Evolutionary conservation across 2,113 vertebrate species (phyloP), one percentile per base, ranked within the genome.

Genomic region (Neodon shergylaensis): DNA sequence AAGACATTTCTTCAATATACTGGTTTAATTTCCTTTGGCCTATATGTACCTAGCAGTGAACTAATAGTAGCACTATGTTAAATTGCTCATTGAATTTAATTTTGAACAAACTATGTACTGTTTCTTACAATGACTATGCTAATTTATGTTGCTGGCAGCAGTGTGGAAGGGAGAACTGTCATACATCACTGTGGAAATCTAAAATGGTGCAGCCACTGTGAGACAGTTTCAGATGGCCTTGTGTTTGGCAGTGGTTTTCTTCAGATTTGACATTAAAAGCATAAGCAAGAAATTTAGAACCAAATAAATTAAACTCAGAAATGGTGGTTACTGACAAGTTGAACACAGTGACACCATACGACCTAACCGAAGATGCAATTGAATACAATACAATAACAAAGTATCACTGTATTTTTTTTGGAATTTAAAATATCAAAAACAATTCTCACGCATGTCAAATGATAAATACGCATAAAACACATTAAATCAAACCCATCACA

Each of bases 351-450:
- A 77, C 52, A 68, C 9, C 4, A 3, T 52, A 73, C 31, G 78
- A 84, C 21, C 78, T 76, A 66, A 92, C 6, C 21, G 3, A 61
- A 83, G n/a, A 83, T 58, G 21, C 49, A 79, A n/a, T 31, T 2
- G 8, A 68, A 33, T n/a, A 54, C 78, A 76, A 65, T 13, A 49
- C 5, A 63, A 24, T 39, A 42, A 72, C 33, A 42, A 91, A 26
- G 31, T 86, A 68, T 66, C 77, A 52, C 17, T 86, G 7, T 28
- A 65, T 65, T 65, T 65, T 65, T 61, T 63, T 8, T 1, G 26
- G 22, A 61, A 39, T 79, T 52, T 94, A 94, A 81, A 91, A 70
- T 92, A 24, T 44, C 26, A 85, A 96, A 94, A 74, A n/a, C 54
- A 61, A 42, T 61, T 16, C 12, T n/a, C 21, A 42, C 63, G 54